Base-by-base conservation (phyloP, 2,888 invertebrate species). In the Sinodicranocentrus sp. region DNA sequence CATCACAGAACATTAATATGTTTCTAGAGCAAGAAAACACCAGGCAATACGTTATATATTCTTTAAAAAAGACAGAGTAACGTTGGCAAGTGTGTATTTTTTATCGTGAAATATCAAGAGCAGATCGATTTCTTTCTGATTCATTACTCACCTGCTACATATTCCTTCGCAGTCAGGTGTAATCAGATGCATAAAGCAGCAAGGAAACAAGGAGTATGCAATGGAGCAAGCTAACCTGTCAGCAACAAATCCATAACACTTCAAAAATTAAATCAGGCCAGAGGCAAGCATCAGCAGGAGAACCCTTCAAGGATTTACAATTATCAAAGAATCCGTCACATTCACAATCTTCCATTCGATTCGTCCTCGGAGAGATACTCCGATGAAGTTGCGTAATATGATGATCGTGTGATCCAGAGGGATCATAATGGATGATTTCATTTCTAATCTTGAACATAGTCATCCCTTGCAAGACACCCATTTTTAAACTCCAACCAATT, bases 171-270 rank as follows among this genome's bases (percentile, higher is more conserved):
- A 23, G 67, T 10, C 28, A 73, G 73, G 73, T 73, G 63, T 44
- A 73, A 73, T 73, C 63, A 73, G 59, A 65, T 54, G 52, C 65
- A 76, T 65, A 76, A 76, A 75, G 44, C 25, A 73, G 39, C 43
- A 70, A 73, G 44, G 48, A 61, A 73, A 73, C 57, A 72, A 72
- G 72, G 23, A 72, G 72, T 39, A 28, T 33, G 21, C 28, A 3
- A 57, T 2, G 25, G 10, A 10, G n/a, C 26, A 26, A 28, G 61
- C 26, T 72, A 80, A 80, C 72, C 79, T 80, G 79, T 80, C 79
- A 80, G 71, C 65, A 80, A 72, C 79, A 80, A 80, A 72, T 80
- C 79, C 72, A 80, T 80, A 80, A 80, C 79, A 71, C 79, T 72
- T 79, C 79, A 72, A 72, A 80, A 80, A 72, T 80, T 80, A 80